A percentile compares a stretch with the other conserved stretches of the same genome.
phyloP scores from a whole-genome alignment of 1,140 invertebrate genomes.

The Drosophila takahashii region DNA sequence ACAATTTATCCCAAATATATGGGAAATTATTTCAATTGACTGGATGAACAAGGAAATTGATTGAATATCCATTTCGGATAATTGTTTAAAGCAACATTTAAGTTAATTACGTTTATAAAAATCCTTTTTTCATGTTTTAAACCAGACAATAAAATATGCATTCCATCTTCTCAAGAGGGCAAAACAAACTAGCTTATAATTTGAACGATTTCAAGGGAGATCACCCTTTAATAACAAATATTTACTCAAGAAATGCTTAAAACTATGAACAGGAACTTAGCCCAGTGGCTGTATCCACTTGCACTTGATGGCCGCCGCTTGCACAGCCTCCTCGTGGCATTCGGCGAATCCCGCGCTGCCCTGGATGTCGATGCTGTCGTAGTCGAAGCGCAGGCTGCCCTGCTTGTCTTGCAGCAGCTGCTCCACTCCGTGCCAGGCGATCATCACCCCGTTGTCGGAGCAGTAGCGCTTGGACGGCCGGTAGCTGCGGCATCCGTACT shows the following conservation, averaged over 20 bases:
- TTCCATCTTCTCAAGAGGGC: too few relatives aligned
- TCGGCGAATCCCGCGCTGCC: slow-evolving; percentile 86
- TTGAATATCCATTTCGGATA: too few relatives aligned
- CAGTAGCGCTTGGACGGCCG: slow-evolving; percentile 94
- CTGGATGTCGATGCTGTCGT: slow-evolving; percentile 85
- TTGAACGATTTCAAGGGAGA: neutral
- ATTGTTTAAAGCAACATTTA: too few relatives aligned
- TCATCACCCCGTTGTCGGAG: slow-evolving; percentile 99
- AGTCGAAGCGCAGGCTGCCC: slow-evolving; percentile 85
- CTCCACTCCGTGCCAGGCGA: slow-evolving; percentile 98
- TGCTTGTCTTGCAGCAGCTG: slow-evolving; percentile 85
- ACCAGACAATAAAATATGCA: too few relatives aligned
- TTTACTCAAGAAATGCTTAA: neutral
- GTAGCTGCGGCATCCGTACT: slow-evolving; percentile 88
- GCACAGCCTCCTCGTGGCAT: slow-evolving; percentile 86
- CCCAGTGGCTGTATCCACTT: slow-evolving; percentile 84
- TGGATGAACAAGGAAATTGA: too few relatives aligned
- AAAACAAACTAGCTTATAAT: neutral
- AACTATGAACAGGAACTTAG: neutral
- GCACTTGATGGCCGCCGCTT: slow-evolving; percentile 86
- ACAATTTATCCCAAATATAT: too few relatives aligned
- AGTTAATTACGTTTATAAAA: too few relatives aligned
- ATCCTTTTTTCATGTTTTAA: too few relatives aligned
- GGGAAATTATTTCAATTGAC: too few relatives aligned
- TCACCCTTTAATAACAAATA: neutral